Percentiles rank a stretch among this genome's conserved stretches.
These are phyloP conservation scores for Drosophila ohnishii DNA, from an alignment of 1,140 invertebrate genomes.

Conservation along the genomic window DNA sequence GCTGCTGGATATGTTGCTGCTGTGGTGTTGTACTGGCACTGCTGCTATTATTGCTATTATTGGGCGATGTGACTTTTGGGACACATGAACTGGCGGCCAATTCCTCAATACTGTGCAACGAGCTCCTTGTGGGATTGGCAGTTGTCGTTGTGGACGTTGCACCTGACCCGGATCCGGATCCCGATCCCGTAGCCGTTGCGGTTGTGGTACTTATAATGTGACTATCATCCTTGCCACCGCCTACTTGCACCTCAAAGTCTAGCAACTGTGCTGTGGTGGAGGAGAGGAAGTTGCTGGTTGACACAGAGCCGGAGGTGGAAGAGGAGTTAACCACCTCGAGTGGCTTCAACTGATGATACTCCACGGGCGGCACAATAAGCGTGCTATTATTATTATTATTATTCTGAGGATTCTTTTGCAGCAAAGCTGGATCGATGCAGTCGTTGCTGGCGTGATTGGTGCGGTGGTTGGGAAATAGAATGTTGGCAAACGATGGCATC, in stretches of 20 bases:
- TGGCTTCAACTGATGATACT: constrained; percentile 72
- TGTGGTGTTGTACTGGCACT: constrained; percentile 29
- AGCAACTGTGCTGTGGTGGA: constrained; percentile 61
- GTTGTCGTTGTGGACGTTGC: constrained; percentile 41
- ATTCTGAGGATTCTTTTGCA: constrained; percentile 42
- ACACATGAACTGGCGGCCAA: constrained; percentile 70
- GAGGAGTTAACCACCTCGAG: constrained; percentile 28
- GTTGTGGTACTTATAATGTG: constrained; percentile 52
- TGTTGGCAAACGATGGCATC: constrained; percentile 70
- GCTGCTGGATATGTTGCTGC: constrained; percentile 26
- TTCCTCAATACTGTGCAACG: constrained; percentile 73
- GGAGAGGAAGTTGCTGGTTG: constrained; percentile 54
- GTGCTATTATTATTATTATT: constrained; percentile 15
- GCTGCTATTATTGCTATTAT: constrained; percentile 17
- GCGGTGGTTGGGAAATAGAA: constrained; percentile 52
- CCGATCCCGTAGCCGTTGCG: constrained; percentile 10
- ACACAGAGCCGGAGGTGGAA: constrained; percentile 22
- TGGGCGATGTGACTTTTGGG: constrained; percentile 39
- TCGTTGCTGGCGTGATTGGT: constrained; percentile 23
- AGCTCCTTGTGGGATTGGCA: constrained; percentile 56
- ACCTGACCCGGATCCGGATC: constrained; percentile 20
- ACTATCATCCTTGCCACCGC: constrained; percentile 37
- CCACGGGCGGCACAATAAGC: constrained; percentile 34
- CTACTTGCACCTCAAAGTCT: constrained; percentile 58
- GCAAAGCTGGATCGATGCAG: constrained; percentile 51